Conservation (phyloP, 2,797 vertebrate genomes). For the Enteromius thamalakanensis region DNA sequence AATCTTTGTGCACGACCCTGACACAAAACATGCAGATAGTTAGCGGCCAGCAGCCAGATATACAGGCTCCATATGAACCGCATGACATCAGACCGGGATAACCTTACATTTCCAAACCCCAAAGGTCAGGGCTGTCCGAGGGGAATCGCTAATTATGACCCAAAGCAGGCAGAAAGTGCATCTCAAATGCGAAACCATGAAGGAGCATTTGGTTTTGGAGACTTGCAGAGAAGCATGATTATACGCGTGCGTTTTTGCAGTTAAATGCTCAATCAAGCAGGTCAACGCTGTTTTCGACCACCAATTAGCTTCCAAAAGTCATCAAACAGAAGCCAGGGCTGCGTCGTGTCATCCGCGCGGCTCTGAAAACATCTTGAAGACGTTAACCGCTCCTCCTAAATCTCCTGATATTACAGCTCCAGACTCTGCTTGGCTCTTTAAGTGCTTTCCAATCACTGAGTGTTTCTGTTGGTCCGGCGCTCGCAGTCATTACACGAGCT, state of each 20-base stretch:
- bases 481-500: constrained; percentile 31
- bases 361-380: constrained; percentile 48
- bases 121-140: constrained; percentile 4
- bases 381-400: constrained; percentile 47
- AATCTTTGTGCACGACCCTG: not conserved
- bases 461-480: constrained; percentile 25
- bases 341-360: not conserved
- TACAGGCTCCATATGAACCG: not conserved
- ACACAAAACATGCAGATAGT: constrained; percentile 1
- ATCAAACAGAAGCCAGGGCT: constrained; percentile 5
- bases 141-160: constrained; percentile 2
- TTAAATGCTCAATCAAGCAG: not conserved
- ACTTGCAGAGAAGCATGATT: not conserved
- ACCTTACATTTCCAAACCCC: constrained; percentile 21
- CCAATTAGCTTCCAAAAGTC: not conserved
- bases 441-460: constrained; percentile 17
- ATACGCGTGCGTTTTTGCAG: not conserved
- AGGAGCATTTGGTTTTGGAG: not conserved
- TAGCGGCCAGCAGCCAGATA: not conserved
- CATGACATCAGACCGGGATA: constrained; percentile 1
- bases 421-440: constrained; percentile 32
- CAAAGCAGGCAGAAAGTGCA: not conserved
- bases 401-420: not conserved
- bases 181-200: not conserved
- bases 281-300: not conserved